Evolutionary conservation across 2,797 vertebrate genomes (phyloP).

Genomic region (Phoxinus dragarum): DNA sequence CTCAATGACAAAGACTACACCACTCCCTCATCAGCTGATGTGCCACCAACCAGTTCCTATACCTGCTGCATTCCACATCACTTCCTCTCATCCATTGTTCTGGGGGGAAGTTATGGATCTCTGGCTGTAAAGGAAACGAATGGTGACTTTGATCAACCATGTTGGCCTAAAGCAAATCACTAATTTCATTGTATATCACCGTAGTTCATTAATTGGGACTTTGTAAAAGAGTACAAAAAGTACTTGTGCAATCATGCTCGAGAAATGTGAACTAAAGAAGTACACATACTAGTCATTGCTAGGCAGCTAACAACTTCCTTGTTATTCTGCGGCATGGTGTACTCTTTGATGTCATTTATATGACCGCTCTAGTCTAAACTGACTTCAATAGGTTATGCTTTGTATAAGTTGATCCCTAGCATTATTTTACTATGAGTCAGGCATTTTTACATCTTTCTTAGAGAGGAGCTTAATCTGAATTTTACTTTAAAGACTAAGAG

Average conservation of each 20-base stretch:
- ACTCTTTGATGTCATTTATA: slow-evolving; percentile 12
- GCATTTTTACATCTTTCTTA: slow-evolving; percentile 52
- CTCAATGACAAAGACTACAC: slow-evolving; percentile 38
- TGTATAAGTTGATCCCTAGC: slow-evolving; percentile 24
- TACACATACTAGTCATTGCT: background rate
- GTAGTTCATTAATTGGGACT: background rate
- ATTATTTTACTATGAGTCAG: slow-evolving; percentile 53
- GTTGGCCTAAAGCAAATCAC: background rate
- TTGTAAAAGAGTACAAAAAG: background rate
- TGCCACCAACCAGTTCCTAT: slow-evolving; percentile 19
- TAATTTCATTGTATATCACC: background rate
- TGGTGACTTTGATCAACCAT: slow-evolving; percentile 7
- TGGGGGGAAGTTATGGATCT: slow-evolving; percentile 28
- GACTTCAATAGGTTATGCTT: slow-evolving; percentile 35
- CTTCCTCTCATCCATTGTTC: slow-evolving; percentile 30
- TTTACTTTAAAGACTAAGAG: slow-evolving; percentile 40
- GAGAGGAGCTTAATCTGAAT: slow-evolving; percentile 44
- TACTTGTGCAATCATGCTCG: background rate
- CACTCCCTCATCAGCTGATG: slow-evolving; percentile 27
- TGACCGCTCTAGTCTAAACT: slow-evolving; percentile 17
- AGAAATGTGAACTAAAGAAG: background rate
- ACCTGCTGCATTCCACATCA: slow-evolving; percentile 23
- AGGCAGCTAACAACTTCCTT: slow-evolving; percentile 1
- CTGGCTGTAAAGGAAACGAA: slow-evolving; percentile 23
- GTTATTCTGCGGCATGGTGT: background rate